Evolutionary conservation across 2,888 invertebrate genomes (phyloP).

Genomic region (Tetranychus truncatus): DNA sequence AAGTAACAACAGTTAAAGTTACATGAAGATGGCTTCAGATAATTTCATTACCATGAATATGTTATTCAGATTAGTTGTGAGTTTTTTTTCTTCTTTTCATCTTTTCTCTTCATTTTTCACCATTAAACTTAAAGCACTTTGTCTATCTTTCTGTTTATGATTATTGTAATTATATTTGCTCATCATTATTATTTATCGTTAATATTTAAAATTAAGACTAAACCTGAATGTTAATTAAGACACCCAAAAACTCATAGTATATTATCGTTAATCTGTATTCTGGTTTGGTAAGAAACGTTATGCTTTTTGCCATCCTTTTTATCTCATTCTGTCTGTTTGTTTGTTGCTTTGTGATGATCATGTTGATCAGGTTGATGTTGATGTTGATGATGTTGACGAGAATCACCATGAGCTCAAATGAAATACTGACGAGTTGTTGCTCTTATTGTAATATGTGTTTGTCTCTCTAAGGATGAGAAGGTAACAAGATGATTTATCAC

Average conservation of each 20-base stretch:
- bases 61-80: no score
- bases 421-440: not conserved
- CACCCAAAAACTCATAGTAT: not conserved
- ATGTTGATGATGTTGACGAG: not conserved
- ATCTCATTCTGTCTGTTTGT: not conserved
- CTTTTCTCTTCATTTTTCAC: no score
- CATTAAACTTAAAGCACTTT: no score
- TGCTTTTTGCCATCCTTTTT: not conserved
- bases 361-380: not conserved
- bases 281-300: not conserved
- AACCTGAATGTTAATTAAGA: not conserved
- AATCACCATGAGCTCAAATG: not conserved
- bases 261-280: not conserved
- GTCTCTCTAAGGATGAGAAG: not conserved
- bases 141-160: not conserved
- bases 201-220: not conserved
- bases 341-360: not conserved
- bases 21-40: no score
- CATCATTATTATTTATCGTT: not conserved
- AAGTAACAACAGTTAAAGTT: not conserved
- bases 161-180: not conserved
- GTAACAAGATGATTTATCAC: conserved; percentile 1
- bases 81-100: no score
- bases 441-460: no score
- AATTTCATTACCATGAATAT: no score